Base-by-base conservation (phyloP, 2,797 vertebrate genomes). In the Peromyscus attwateri region DNA sequence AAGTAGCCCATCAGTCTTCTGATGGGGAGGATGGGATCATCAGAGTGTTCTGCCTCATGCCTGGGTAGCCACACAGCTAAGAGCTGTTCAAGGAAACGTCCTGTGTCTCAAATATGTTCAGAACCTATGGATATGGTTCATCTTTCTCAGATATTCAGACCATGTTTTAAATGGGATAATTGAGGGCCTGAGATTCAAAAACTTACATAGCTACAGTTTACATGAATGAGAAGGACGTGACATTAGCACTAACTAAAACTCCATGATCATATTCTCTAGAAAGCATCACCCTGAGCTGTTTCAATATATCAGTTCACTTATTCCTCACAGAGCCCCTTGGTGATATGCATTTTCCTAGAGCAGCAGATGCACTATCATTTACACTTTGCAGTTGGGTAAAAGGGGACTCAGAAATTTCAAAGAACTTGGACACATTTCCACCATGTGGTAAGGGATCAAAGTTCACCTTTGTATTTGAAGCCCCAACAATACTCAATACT, bases 21-120 rank as follows among this genome's bases (percentile, higher is more conserved):
- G 4, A 37, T 0, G 34, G 37, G n/a, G 21, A 49, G 8, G 5
- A 49, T 2, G 10, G 13, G 1, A 14, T 2, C 13, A 25, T 11
- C 9, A 13, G 31, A 6, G 16, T 3, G 8, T 10, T 43, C 4
- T 13, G 1, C 14, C 1, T 60, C 34, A 1, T 0, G 0, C 25
- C 66, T 31, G 3, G 37, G 11, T 0, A 27, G 5, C 10, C 3
- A 1, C 2, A 2, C 4, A 14, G 8, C 37, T 62, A 46, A 85
- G 31, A 60, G 25, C 9, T 66, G 3, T 25, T 89, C 6, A 80
- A 25, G 25, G 73, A 60, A 12, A 64, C 8, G 1, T 1, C 8
- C 23, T 14, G 8, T 29, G 31, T 19, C 37, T 43, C 49, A 77
- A 68, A 60, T 37, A 17, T 9, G 31, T 27, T 77, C 31, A 12